A percentile compares a stretch with the other conserved stretches of the same genome.
Conservation (phyloP, 2,113 vertebrate species). For the Neogobius melanostomus region DNA sequence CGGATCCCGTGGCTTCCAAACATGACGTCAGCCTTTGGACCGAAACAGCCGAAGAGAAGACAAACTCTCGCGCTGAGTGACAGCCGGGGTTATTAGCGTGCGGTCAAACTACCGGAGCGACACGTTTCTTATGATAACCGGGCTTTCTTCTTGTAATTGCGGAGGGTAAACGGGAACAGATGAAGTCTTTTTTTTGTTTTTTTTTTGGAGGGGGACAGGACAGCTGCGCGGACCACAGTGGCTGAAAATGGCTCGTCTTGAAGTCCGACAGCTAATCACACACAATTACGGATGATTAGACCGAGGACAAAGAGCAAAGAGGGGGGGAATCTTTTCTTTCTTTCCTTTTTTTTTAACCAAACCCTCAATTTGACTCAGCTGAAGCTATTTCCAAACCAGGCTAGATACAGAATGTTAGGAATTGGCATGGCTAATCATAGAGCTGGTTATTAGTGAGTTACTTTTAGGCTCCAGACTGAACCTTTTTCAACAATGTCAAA, state of each 20-base stretch:
- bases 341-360: not conserved
- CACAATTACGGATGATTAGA: slow-evolving; percentile 8
- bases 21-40: not conserved
- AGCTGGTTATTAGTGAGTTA: too few relatives aligned
- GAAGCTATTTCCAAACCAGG: not conserved
- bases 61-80: not conserved
- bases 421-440: too few relatives aligned
- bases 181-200: not conserved
- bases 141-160: not conserved
- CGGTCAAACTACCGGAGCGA: not conserved
- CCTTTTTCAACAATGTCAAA: too few relatives aligned
- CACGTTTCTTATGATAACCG: slow-evolving; percentile 2
- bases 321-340: not conserved
- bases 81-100: not conserved
- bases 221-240: slow-evolving; percentile 16
- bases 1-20: not conserved
- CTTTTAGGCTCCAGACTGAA: too few relatives aligned
- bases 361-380: slow-evolving; percentile 2
- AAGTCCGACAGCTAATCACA: slow-evolving; percentile 3
- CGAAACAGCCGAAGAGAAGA: not conserved
- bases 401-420: too few relatives aligned
- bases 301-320: not conserved
- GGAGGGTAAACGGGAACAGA: not conserved
- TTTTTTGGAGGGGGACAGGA: not conserved
- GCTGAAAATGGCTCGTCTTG: not conserved